These are phyloP conservation scores for Lasioglossum oenotherae DNA, from an alignment of 2,888 invertebrate genomes.

Conservation along the genomic window DNA sequence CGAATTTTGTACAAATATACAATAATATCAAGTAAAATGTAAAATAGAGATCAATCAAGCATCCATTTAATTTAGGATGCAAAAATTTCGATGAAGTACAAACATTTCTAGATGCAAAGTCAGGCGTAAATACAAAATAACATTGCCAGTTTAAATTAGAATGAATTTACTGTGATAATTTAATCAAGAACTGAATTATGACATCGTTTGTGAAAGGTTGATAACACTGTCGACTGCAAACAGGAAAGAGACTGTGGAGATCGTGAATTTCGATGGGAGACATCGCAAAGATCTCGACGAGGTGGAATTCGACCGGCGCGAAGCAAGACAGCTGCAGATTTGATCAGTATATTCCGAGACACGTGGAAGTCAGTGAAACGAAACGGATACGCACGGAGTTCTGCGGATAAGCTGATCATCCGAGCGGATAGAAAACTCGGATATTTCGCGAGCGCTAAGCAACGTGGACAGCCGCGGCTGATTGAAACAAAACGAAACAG, in stretches of 20 bases:
- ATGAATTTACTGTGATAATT: background rate
- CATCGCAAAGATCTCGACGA: background rate
- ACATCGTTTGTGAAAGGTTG: background rate
- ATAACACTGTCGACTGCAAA: background rate
- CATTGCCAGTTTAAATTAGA: background rate
- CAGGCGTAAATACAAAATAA: no score
- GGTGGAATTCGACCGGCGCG: background rate
- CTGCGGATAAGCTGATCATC: conserved; percentile 7
- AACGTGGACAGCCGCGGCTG: conserved; percentile 26
- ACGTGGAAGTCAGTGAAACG: background rate
- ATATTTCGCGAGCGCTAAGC: background rate
- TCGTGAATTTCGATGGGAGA: background rate
- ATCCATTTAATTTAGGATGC: no score
- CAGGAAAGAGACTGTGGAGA: background rate
- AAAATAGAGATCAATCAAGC: no score
- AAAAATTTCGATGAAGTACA: no score
- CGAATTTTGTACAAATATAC: no score
- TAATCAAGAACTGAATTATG: no score
- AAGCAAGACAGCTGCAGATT: background rate
- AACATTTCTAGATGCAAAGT: no score
- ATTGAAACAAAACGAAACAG: conserved; percentile 41
- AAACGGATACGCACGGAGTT: conserved; percentile 1
- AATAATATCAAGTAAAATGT: no score
- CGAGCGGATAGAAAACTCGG: conserved; percentile 20
- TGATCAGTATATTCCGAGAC: background rate